phyloP scores from a whole-genome alignment of 2,797 vertebrate species.

The Morus bassanus region DNA sequence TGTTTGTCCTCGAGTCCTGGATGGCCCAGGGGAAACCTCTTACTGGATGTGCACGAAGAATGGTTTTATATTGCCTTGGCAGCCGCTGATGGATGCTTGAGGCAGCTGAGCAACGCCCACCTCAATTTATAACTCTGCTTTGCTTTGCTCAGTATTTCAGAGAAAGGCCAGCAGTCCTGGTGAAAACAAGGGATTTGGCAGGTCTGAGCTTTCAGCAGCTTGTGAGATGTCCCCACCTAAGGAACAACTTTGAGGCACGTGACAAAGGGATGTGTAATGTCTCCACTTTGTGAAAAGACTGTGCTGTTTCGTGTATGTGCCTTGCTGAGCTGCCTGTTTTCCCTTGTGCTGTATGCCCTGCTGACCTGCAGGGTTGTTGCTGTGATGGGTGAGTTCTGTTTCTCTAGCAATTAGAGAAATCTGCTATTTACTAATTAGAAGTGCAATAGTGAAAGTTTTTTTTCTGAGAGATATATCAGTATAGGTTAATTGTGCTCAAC shows the following conservation, averaged over 20 bases:
- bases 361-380: neutral
- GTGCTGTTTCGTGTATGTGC: neutral
- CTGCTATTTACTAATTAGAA: neutral
- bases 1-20: neutral
- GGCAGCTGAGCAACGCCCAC: neutral
- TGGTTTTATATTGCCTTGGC: neutral
- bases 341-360: neutral
- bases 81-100: neutral
- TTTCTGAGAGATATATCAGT: neutral
- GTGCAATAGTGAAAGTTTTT: neutral
- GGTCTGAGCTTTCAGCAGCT: neutral
- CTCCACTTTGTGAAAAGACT: neutral
- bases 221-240: neutral
- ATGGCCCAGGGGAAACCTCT: neutral
- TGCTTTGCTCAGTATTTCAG: neutral
- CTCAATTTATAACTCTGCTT: neutral
- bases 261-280: neutral
- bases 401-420: neutral
- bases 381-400: neutral
- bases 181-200: neutral
- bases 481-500: slow-evolving; percentile 6
- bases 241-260: neutral
- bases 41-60: neutral
- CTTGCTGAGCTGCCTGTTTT: neutral
- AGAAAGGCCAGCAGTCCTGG: neutral